Evolutionary conservation across 1,140 invertebrate genomes (phyloP), one percentile per base, ranked within the genome.

Genomic region (Spodoptera litura): DNA sequence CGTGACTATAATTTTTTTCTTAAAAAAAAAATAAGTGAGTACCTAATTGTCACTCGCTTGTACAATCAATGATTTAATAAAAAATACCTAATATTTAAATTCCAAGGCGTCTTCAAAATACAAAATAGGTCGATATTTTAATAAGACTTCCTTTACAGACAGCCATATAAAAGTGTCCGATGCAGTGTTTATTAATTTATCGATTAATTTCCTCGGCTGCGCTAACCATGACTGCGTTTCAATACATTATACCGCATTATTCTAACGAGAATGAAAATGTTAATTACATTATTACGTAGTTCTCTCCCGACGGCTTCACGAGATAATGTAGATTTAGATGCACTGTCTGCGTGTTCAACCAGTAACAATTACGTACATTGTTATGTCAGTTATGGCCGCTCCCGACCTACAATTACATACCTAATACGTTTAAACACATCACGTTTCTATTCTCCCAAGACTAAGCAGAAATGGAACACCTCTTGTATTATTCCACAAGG

Each of bases 321-420:
- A 71, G 68, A 71, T 71, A 56, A 71, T 31, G 53, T 53, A n/a
- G 66, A 71, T 71, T 56, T 71, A 71, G 68, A 38, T 71, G 68
- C 68, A 44, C 11, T 12, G 66, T 15, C 68, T 71, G 68, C 68
- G 55, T 20, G n/a, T 15, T 44, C 13, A 44, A 44, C 13, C 6
- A 44, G n/a, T 38, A 15, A 62, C 38, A 62, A 62, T 62, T 15
- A 66, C 49, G 38, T 66, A 66, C 49, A 66, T 66, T 66, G 62
- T 49, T 66, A 25, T 25, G 62, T 38, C 38, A 15, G 38, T 38
- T 12, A 38, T 49, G 62, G 11, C 62, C 35, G 38, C 62, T 49
- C 35, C 49, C 62, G 15, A 38, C 44, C 31, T 20, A 20, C 35
- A 66, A 66, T 49, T 49, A 66, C 9, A 13, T 4, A n/a, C 15